Evolutionary conservation across 2,888 invertebrate genomes (phyloP).

Genomic region (Punctoribates punctum): DNA sequence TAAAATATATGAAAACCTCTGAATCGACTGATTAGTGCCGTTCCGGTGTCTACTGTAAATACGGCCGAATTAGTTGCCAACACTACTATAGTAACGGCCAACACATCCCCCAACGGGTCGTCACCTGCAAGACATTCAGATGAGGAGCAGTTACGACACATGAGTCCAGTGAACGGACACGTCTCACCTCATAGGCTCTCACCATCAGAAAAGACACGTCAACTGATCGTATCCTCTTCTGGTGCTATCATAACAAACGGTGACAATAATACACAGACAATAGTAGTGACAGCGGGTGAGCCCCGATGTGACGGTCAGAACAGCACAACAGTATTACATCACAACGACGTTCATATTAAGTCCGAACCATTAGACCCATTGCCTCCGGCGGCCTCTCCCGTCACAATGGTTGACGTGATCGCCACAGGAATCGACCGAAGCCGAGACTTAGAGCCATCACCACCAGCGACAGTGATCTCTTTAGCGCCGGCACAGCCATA

Average conservation of each 20-base stretch:
- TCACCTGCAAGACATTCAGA: constrained; percentile 38
- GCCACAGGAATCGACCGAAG: constrained; percentile 34
- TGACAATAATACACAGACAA: constrained; percentile 33
- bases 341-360: constrained; percentile 42
- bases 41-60: constrained; percentile 40
- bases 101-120: constrained; percentile 15
- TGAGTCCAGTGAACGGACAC: constrained; percentile 39
- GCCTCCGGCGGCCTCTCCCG: constrained; percentile 44
- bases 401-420: constrained; percentile 42
- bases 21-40: constrained; percentile 19
- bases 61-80: constrained; percentile 34
- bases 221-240: constrained; percentile 39
- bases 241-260: constrained; percentile 29
- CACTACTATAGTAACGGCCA: constrained; percentile 38
- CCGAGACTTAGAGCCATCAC: constrained; percentile 44
- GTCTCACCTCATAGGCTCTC: constrained; percentile 32
- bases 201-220: constrained; percentile 11
- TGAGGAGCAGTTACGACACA: constrained; percentile 23
- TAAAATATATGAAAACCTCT: not conserved
- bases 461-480: constrained; percentile 45
- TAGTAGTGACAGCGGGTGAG: constrained; percentile 35
- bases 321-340: constrained; percentile 37
- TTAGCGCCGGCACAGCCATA: constrained; percentile 45
- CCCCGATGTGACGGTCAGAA: not conserved
- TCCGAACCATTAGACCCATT: constrained; percentile 43